These are phyloP conservation scores for Disparrhopalites patrizii DNA, from an alignment of 2,888 invertebrate species.

Conservation along the genomic window DNA sequence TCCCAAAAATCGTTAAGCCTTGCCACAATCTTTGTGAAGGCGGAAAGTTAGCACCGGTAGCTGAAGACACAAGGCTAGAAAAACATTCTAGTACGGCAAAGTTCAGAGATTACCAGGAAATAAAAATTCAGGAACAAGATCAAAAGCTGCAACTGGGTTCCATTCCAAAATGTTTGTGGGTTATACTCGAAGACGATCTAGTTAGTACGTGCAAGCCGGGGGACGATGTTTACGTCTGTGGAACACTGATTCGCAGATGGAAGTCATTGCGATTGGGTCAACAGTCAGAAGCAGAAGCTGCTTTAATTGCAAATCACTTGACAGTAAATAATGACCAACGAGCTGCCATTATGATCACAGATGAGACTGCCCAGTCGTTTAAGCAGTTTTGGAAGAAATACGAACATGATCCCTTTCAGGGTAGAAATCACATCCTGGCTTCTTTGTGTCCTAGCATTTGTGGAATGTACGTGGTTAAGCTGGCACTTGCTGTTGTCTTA, in stretches of 20 bases:
- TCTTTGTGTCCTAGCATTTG: conserved; percentile 84
- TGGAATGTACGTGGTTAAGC: conserved; percentile 80
- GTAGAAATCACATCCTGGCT: conserved; percentile 70
- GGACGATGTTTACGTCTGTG: conserved; percentile 79
- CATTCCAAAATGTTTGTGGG: conserved; percentile 71
- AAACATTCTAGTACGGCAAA: conserved; percentile 50
- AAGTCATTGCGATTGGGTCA: conserved; percentile 59
- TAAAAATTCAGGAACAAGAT: conserved; percentile 78
- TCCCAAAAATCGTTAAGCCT: conserved; percentile 58
- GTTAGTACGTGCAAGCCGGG: conserved; percentile 84
- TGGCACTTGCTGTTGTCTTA: conserved; percentile 69
- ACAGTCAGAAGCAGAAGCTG: conserved; percentile 66
- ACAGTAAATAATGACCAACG: conserved; percentile 59
- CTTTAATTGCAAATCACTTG: conserved; percentile 67
- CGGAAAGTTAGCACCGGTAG: conserved; percentile 58
- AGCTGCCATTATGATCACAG: conserved; percentile 56
- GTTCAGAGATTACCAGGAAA: conserved; percentile 79
- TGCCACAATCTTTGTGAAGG: conserved; percentile 58
- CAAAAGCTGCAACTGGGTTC: conserved; percentile 66
- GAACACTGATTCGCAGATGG: conserved; percentile 72
- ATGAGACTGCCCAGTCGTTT: conserved; percentile 67
- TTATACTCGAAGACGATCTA: conserved; percentile 76
- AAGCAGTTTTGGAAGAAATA: conserved; percentile 67
- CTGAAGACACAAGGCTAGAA: conserved; percentile 2
- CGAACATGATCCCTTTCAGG: conserved; percentile 62